These are phyloP conservation scores for Drosophila monieri DNA, from an alignment of 2,888 invertebrate genomes.

Conservation along the genomic window DNA sequence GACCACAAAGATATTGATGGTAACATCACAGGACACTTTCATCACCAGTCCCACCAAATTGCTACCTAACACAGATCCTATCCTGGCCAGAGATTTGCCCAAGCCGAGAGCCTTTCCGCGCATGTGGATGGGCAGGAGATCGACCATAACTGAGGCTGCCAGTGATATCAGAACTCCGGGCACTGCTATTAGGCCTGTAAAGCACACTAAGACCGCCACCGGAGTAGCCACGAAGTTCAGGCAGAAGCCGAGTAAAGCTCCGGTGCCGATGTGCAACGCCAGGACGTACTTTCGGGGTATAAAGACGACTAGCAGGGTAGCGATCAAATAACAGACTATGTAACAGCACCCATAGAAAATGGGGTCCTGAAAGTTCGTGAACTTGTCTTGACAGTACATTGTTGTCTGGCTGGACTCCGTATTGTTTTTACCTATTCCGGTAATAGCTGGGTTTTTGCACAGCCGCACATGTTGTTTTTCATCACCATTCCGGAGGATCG, in stretches of 20 bases:
- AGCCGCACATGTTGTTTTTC: background rate
- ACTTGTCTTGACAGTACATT: background rate
- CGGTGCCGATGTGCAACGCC: background rate
- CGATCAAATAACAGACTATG: background rate
- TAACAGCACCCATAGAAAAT: conserved; percentile 7
- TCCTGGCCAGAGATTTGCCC: conserved; percentile 2
- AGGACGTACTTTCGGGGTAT: conserved; percentile 9
- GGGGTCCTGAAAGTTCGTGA: conserved; percentile 22
- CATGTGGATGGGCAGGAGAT: conserved; percentile 18
- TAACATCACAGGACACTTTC: conserved; percentile 1
- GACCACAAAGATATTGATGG: conserved; percentile 16
- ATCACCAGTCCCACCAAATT: conserved; percentile 16
- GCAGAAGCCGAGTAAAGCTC: background rate
- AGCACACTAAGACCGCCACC: conserved; percentile 2
- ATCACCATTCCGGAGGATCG: conserved; percentile 23
- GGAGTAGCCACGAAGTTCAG: conserved; percentile 9
- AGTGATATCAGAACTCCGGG: conserved; percentile 23
- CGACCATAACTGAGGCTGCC: conserved; percentile 11
- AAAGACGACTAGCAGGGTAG: background rate
- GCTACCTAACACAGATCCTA: conserved; percentile 11
- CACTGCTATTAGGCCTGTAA: conserved; percentile 2
- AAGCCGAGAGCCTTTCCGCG: conserved; percentile 21
- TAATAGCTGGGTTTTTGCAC: conserved; percentile 1
- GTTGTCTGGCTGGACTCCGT: background rate
- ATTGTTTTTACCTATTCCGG: background rate